Conservation (phyloP, 2,797 vertebrate genomes). For the Pangasius djambal region DNA sequence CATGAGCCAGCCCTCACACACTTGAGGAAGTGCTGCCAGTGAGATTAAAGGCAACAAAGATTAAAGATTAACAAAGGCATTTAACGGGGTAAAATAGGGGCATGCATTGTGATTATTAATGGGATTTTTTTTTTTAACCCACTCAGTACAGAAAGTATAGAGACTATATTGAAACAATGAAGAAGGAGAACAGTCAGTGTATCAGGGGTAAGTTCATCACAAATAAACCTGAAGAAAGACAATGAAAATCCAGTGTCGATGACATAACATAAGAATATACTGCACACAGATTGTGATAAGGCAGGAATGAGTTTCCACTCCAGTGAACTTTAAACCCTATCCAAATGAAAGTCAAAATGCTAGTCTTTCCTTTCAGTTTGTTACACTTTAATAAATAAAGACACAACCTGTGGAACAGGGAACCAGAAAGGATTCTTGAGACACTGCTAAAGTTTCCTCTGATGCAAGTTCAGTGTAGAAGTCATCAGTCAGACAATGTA, state of each 20-base stretch:
- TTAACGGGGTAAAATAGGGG: not conserved
- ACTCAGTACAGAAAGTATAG: not conserved
- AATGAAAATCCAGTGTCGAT: not conserved
- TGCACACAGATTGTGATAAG: not conserved
- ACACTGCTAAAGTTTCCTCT: slow-evolving; percentile 18
- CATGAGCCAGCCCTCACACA: slow-evolving; percentile 2
- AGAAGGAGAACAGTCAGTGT: not conserved
- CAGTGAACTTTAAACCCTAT: slow-evolving; percentile 14
- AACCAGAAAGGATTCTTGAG: not conserved
- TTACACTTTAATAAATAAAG: not conserved
- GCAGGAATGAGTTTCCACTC: not conserved
- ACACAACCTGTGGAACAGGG: not conserved
- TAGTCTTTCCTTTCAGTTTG: not conserved
- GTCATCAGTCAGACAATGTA: not conserved
- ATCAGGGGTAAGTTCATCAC: not conserved
- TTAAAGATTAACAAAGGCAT: slow-evolving; percentile 49
- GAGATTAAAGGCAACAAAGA: slow-evolving; percentile 37
- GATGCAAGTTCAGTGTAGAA: not conserved
- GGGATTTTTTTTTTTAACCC: not conserved
- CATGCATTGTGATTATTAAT: not conserved
- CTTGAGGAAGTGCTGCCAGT: slow-evolving; percentile 34
- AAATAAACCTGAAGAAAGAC: not conserved
- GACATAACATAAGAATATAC: not conserved
- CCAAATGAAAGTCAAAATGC: not conserved
- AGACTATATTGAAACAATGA: not conserved